Base-by-base conservation (phyloP, 2,888 invertebrate species). In the Mallateleia sp. region DNA sequence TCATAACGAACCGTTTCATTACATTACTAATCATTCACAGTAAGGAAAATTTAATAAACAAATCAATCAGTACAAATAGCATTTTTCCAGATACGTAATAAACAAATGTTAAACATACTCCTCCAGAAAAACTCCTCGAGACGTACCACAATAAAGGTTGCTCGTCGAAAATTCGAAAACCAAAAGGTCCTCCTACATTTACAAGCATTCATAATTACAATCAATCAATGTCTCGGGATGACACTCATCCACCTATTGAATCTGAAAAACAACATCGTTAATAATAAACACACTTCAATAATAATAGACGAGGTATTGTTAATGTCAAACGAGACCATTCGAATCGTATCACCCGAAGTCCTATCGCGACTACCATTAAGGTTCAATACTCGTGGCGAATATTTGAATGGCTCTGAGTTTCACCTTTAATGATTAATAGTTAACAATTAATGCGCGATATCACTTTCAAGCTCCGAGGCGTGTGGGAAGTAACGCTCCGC, bases 351-450 rank as follows among this genome's bases (percentile, higher is more conserved):
- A 60, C 11, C 28, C 6, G 22, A n/a, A 34, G 74, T 58, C 28
- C 32, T 24, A 50, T 22, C 42, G 14, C 15, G 38, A 52, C 34
- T 34, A 32, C 52, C 28, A 64, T 32, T 56, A 47, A 45, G 38
- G 28, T 50, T 60, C 47, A 38, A 47, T 38, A 20, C 18, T 79
- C 34, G 15, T 25, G 34, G 42, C 42, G 5, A 20, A 54, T 52
- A 71, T 32, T 78, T 78, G 79, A 71, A 79, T 71, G 52, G 69
- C 28, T 24, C 9, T 20, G 77, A 32, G 34, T 15, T 25, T 60
- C 69, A 79, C 79, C 62, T 79, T 79, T 79, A 34, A 52, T 79
- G 79, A 79, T 69, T 60, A 79, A 69, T 60, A 50, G 79, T 79
- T 60, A 78, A 72, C 54, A 72, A 72, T 72, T 64, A 79, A 69